phyloP scores from a whole-genome alignment of 2,113 vertebrate species.

The Hippolais icterina region DNA sequence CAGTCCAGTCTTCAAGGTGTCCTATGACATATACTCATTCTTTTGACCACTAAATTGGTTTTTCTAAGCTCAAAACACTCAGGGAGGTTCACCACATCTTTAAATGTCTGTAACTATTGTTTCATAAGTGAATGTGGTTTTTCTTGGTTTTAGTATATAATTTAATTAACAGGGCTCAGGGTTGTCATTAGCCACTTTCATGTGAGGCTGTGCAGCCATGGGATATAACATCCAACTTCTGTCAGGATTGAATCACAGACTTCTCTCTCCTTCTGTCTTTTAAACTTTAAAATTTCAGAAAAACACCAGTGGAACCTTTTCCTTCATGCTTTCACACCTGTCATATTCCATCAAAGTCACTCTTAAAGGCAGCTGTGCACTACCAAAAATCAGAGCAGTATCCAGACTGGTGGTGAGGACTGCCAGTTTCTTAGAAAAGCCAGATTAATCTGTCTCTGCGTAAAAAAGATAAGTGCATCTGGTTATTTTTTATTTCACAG shows the following conservation, averaged over 20 bases:
- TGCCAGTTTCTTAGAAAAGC: background rate
- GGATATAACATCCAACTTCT: background rate
- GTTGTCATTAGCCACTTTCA: background rate
- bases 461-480: background rate
- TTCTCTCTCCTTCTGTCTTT: background rate
- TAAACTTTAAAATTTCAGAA: constrained; percentile 29
- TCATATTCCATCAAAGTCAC: constrained; percentile 37
- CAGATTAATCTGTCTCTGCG: background rate
- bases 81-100: background rate
- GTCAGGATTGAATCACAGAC: background rate
- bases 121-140: background rate
- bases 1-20: background rate
- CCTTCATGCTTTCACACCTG: constrained; percentile 16
- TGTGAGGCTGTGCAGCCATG: background rate
- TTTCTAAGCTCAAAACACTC: background rate
- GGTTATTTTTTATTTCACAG: background rate
- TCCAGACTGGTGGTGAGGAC: background rate
- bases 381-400: constrained; percentile 1
- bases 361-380: background rate
- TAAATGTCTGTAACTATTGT: background rate
- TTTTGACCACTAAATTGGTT: background rate
- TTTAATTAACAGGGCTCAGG: background rate
- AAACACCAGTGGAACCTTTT: background rate
- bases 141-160: background rate
- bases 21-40: background rate